A percentile compares a stretch with the other conserved stretches of the same genome.
phyloP scores from a whole-genome alignment of 2,888 invertebrate species.

The Matsumyia berberina region DNA sequence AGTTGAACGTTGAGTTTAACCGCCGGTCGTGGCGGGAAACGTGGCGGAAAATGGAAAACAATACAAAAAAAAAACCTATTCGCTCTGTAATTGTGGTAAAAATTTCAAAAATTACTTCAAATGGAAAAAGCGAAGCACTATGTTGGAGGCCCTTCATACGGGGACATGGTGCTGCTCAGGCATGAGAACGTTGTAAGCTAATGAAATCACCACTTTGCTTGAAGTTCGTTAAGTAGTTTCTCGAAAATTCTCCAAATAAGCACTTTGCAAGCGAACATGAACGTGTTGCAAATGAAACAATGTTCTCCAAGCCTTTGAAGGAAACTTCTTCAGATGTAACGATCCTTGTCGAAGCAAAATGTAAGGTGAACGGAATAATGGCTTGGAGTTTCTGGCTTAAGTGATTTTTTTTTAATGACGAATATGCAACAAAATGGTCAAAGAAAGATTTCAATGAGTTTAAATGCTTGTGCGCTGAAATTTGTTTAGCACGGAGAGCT shows the following conservation, averaged over 20 bases:
- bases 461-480: too few species aligned
- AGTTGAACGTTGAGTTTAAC: constrained; percentile 72
- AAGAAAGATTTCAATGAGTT: too few species aligned
- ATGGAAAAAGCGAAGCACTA: neutral
- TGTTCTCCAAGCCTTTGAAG: too few species aligned
- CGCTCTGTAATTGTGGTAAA: constrained; percentile 16
- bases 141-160: neutral
- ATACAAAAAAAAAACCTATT: constrained; percentile 12
- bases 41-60: constrained; percentile 50
- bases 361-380: too few species aligned
- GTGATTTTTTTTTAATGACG: too few species aligned
- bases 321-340: too few species aligned
- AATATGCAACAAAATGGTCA: too few species aligned
- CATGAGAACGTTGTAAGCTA: constrained; percentile 19
- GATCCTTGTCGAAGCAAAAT: too few species aligned
- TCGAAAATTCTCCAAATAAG: neutral
- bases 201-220: constrained; percentile 7
- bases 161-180: neutral
- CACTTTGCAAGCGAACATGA: too few species aligned
- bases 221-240: neutral
- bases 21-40: constrained; percentile 71
- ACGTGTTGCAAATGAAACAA: too few species aligned
- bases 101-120: constrained; percentile 1
- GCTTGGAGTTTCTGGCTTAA: too few species aligned
- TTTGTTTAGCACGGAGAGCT: too few species aligned